Evolutionary conservation across 2,888 invertebrate species (phyloP), one percentile per base, ranked within the genome.

Genomic region (Tetramorium bicarinatum): DNA sequence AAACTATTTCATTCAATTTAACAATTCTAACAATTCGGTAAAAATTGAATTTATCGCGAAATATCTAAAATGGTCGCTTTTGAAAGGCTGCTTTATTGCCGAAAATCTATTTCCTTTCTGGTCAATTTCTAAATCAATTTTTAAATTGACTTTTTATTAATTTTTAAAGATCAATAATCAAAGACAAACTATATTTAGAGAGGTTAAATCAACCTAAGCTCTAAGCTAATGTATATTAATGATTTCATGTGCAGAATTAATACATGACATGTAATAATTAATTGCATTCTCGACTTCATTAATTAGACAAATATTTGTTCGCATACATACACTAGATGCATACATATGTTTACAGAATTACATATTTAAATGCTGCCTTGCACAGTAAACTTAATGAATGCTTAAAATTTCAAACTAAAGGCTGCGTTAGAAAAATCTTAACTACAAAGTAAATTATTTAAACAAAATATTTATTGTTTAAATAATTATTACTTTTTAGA

Each of bases 231-330:
- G 6, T 38, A 18, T 6, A 56, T 72, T 74, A 56, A 41, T 18
- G 11, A 59, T 18, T 74, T 44, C 3, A 59, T 44, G 11, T 6
- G 7, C 25, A 15, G 7, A 72, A 59, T 59, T 56, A 29, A 44
- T 41, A 25, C 72, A 41, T 25, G 41, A 9, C 3, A 4, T 38
- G 13, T 41, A 44, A 74, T 74, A 44, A 44, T 72, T 72, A 74
- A 74, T 56, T 72, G 11, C 56, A 44, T 44, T 44, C 56, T 44
- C 56, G 25, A 56, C 18, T 56, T 41, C 3, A 54, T 54, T 56
- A 18, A 41, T 44, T 44, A 59, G 41, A 74, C 18, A 56, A 74
- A 59, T 74, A 59, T 74, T 74, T 74, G 41, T 25, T 41, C 41
- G 41, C 15, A 18, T 54, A 9, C 9, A n/a, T n/a, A 25, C 25